A percentile compares a stretch with the other conserved stretches of the same genome.
These are phyloP conservation scores for Xenops minutus DNA, from an alignment of 2,797 vertebrate genomes.

Conservation along the genomic window DNA sequence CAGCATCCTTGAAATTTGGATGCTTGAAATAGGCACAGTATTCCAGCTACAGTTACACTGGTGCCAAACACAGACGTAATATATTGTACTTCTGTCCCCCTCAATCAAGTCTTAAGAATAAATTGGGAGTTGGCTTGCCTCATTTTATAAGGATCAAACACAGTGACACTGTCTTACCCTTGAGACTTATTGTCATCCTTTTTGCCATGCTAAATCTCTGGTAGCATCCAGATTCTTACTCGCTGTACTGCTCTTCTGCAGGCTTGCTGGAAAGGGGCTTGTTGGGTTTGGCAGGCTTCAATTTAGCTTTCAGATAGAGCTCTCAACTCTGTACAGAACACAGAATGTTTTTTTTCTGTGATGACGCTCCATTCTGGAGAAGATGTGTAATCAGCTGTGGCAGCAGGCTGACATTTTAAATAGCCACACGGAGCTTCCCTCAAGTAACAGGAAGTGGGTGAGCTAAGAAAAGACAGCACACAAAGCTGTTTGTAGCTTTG, in stretches of 20 bases:
- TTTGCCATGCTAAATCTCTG: neutral
- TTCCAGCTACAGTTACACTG: neutral
- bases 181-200: neutral
- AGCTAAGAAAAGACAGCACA: neutral
- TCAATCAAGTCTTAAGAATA: neutral
- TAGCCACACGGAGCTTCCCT: neutral
- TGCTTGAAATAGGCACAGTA: neutral
- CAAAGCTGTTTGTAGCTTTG: neutral
- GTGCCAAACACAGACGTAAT: neutral
- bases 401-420: neutral
- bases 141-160: neutral
- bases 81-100: neutral
- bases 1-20: conserved; percentile 21
- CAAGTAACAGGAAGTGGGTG: neutral
- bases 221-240: neutral
- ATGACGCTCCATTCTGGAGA: neutral
- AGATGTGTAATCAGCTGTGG: neutral
- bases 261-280: neutral
- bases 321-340: neutral
- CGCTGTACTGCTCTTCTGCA: neutral
- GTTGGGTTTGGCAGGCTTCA: neutral
- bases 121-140: neutral
- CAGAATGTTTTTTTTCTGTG: neutral
- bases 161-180: neutral
- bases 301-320: neutral